Base-by-base conservation (phyloP, 2,888 invertebrate genomes). In the Antheraea assamensis region DNA sequence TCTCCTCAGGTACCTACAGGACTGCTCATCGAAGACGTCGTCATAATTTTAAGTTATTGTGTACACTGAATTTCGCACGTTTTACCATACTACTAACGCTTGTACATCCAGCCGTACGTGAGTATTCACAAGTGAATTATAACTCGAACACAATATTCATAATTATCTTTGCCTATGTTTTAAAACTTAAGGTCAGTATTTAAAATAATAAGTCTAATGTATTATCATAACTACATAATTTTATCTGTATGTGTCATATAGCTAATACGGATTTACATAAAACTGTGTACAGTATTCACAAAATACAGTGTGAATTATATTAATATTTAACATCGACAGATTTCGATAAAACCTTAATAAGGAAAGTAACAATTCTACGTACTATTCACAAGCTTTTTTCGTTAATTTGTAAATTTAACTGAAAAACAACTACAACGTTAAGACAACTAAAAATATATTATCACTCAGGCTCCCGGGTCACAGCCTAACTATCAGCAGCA, bases 1-100 rank as follows among this genome's bases (percentile, higher is more conserved):
- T 94, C 94, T 82, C 94, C 94, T 77, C 94, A 94, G 94, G 94
- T 94, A 94, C 79, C 82, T 74, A 76, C 81, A 85, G 77, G 81
- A 77, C 81, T 80, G 75, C 77, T 77, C 75, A 78, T 79, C 78
- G 76, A 83, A 81, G 78, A 78, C 81, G 80, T 80, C 82, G 81
- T 78, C 84, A 82, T 82, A 83, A 81, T 79, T 80, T 42, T 77
- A 80, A 78, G 80, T 77, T 78, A 80, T 78, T 82, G 82, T 81
- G 80, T 77, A 85, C 80, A 81, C 77, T 81, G 78, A 83, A 77
- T 78, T 70, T 71, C 82, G 84, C 85, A 84, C 80, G 87, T 76
- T 80, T 73, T 55, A 49, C 27, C 30, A 58, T 55, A 61, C 27
- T 78, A 76, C 77, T 68, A 68, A 68, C 35, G 19, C 35, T 35